These are phyloP conservation scores for Emydoidea blandingii DNA, from an alignment of 2,797 vertebrate genomes.

Conservation along the genomic window DNA sequence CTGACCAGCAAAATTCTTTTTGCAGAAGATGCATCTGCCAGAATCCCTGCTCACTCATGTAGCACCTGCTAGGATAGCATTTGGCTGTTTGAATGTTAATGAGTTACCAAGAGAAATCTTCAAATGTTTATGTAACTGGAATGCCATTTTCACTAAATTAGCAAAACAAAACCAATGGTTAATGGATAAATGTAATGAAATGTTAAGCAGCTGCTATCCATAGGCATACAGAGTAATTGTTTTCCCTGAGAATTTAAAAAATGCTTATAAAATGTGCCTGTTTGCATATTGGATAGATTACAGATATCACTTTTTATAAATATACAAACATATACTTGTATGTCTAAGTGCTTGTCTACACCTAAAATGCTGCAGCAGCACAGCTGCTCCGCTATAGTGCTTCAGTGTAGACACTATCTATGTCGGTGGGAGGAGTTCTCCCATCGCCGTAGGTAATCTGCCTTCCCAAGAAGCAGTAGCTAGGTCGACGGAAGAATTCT, in stretches of 20 bases:
- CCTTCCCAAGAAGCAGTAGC: too few relatives aligned
- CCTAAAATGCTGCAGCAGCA: too few relatives aligned
- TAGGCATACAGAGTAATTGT: too few relatives aligned
- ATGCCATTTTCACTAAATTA: background rate
- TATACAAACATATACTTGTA: background rate
- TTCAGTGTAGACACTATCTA: too few relatives aligned
- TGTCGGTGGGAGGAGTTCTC: too few relatives aligned
- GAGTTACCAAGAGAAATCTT: slow-evolving; percentile 5
- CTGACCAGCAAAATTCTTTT: background rate
- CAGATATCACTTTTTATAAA: background rate
- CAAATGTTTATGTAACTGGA: background rate
- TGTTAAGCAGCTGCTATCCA: too few relatives aligned
- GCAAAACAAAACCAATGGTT: background rate
- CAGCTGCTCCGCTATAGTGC: too few relatives aligned
- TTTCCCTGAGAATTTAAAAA: background rate
- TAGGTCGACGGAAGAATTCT: too few relatives aligned
- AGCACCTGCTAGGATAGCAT: background rate
- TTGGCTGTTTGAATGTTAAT: background rate
- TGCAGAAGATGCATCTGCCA: background rate
- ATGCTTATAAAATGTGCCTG: background rate
- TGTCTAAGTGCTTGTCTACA: background rate
- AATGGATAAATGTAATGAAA: background rate
- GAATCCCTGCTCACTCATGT: slow-evolving; percentile 5
- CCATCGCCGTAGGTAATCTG: too few relatives aligned
- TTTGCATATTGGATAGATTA: background rate